A percentile compares a stretch with the other conserved stretches of the same genome.
Evolutionary conservation across 2,797 vertebrate species (phyloP).

Genomic region (Glyptemys insculpta): DNA sequence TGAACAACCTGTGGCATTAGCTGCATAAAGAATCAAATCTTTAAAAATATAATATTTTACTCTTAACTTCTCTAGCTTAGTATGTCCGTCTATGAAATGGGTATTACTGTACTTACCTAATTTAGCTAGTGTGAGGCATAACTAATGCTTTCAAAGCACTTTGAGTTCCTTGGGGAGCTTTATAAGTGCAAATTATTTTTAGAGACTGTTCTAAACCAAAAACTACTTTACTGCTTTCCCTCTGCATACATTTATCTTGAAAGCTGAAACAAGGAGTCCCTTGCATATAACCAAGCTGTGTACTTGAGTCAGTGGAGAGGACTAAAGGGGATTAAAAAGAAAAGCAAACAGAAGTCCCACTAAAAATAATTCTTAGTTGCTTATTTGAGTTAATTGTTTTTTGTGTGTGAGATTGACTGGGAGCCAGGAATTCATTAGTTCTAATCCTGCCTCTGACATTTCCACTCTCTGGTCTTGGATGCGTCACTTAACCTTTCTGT

Average conservation of each 20-base stretch:
- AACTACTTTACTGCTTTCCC: neutral
- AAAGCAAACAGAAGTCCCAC: neutral
- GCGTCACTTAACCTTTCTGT: neutral
- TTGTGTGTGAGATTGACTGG: slow-evolving; percentile 33
- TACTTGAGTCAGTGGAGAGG: neutral
- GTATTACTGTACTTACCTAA: neutral
- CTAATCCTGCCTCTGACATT: slow-evolving; percentile 23
- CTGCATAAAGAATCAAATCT: neutral
- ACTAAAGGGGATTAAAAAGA: accelerated
- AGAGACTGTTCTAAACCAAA: neutral
- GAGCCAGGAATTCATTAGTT: slow-evolving; percentile 67
- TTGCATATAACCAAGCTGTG: neutral
- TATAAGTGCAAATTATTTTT: neutral
- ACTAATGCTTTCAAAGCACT: neutral
- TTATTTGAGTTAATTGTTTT: slow-evolving; percentile 63
- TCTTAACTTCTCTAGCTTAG: neutral
- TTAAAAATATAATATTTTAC: neutral
- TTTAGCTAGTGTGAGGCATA: neutral
- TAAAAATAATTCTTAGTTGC: neutral
- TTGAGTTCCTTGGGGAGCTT: neutral
- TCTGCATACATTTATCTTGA: neutral
- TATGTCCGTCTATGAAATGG: neutral
- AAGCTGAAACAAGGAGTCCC: neutral
- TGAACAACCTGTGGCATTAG: neutral
- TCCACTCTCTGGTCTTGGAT: neutral